Conservation (phyloP, 2,888 invertebrate species). For the Coecobrya sp. region DNA sequence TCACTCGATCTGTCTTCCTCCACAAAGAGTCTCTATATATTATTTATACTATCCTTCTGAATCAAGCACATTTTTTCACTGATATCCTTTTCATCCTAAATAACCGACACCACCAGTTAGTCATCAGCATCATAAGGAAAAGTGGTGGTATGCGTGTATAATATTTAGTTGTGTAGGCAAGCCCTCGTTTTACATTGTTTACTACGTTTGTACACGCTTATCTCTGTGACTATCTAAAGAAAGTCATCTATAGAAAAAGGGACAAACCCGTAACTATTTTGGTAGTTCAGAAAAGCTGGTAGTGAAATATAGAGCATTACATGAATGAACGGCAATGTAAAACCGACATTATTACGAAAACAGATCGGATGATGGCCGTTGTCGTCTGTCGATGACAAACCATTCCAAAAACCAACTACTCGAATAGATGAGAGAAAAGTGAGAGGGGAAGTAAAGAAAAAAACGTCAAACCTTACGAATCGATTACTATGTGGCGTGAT, state of each 20-base stretch:
- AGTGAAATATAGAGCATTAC: constrained; percentile 22
- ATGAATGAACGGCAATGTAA: constrained; percentile 55
- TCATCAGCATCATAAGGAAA: constrained; percentile 3
- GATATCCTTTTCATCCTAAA: constrained; percentile 43
- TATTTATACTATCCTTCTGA: not conserved
- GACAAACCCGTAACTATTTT: constrained; percentile 34
- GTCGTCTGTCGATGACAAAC: constrained; percentile 75
- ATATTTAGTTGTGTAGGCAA: not conserved
- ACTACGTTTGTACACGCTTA: constrained; percentile 27
- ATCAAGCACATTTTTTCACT: constrained; percentile 39
- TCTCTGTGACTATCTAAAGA: not conserved
- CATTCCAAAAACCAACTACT: constrained; percentile 60
- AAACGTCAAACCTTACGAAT: constrained; percentile 69
- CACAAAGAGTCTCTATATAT: constrained; percentile 23
- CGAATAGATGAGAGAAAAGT: constrained; percentile 39
- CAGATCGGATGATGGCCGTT: constrained; percentile 63
- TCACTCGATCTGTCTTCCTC: constrained; percentile 71
- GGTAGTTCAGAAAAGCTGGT: not conserved
- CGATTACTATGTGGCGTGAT: constrained; percentile 61
- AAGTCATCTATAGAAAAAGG: constrained; percentile 23
- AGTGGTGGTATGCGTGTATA: constrained; percentile 3
- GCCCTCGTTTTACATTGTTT: constrained; percentile 22
- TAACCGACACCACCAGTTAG: constrained; percentile 46
- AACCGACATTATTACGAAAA: constrained; percentile 74
- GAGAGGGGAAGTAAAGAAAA: constrained; percentile 25